Evolutionary conservation across 2,888 invertebrate genomes (phyloP), one percentile per base, ranked within the genome.

Genomic region (Archips crataeganus): DNA sequence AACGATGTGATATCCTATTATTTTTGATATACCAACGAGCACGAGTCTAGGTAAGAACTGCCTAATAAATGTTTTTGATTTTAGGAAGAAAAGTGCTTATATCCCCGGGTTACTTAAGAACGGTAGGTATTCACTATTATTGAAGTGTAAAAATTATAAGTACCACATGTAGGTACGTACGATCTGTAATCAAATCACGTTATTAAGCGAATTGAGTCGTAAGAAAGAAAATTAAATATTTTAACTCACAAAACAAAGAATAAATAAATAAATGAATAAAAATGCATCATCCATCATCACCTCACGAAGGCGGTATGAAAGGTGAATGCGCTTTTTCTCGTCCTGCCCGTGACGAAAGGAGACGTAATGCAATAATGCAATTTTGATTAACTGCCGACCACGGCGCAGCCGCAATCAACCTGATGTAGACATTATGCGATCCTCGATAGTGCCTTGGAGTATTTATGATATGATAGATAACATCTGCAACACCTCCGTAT

Each of bases 311-410:
- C 79, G 81, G 83, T 81, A 87, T 86, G 84, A 82, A 79, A 80
- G 80, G 80, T 83, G 84, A 84, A 83, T 81, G 85, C 79, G 70
- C 79, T 74, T 91, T 92, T 92, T 77, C 79, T 77, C 78, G 82
- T n/a, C 79, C 82, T 77, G 79, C 85, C 84, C 89, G 89, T 90
- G 90, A 90, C 90, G 85, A 89, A 90, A 86, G 80, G 84, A 85
- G 85, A 82, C 84, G 86, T 78, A 73, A 73, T 80, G 77, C 74
- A 75, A 80, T 92, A 93, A 94, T 93, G 90, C 89, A 92, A 90
- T 92, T 93, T 91, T 92, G 93, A 94, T 94, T 90, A 90, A 90
- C 88, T 87, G 79, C 83, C 79, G 79, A 81, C 82, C 81, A 84
- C 78, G 81, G 83, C 81, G 77, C 78, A 76, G 82, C 81, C 80